These are phyloP conservation scores for Muscicapa striata DNA, from an alignment of 2,797 vertebrate species.

Conservation along the genomic window DNA sequence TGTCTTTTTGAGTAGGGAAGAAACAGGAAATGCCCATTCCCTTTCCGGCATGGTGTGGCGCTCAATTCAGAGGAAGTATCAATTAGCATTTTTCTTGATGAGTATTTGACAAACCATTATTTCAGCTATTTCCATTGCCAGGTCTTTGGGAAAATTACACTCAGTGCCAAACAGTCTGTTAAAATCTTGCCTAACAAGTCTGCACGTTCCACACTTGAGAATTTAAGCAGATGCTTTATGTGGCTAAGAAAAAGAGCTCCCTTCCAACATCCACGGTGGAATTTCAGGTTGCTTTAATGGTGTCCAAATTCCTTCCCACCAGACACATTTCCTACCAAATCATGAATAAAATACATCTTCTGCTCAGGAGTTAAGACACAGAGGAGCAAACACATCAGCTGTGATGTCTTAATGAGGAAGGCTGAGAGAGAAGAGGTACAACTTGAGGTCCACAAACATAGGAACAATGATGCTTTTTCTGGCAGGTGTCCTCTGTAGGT, in stretches of 20 bases:
- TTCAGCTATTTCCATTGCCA: conserved; percentile 73
- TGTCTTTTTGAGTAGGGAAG: background rate
- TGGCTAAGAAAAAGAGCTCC: conserved; percentile 14
- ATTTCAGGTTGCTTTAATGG: conserved; percentile 11
- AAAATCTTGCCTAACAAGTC: conserved; percentile 66
- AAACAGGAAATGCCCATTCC: conserved; percentile 8
- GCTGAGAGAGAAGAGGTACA: background rate
- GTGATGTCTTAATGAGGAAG: conserved; percentile 54
- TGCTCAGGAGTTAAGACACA: conserved; percentile 21
- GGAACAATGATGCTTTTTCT: background rate
- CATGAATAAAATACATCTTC: conserved; percentile 56
- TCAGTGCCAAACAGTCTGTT: conserved; percentile 76
- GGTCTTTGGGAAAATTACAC: conserved; percentile 68
- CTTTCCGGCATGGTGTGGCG: background rate
- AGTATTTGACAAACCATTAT: conserved; percentile 73
- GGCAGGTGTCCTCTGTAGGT: background rate
- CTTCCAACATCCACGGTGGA: conserved; percentile 22
- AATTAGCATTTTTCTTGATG: conserved; percentile 68
- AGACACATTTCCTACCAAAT: conserved; percentile 8
- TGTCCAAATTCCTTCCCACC: conserved; percentile 18
- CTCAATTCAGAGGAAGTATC: conserved; percentile 54
- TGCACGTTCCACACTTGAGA: conserved; percentile 58
- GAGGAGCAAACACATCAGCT: conserved; percentile 50
- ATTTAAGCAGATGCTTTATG: conserved; percentile 66
- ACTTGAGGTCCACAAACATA: background rate